These are phyloP conservation scores for Drosophila arawakana DNA, from an alignment of 1,140 invertebrate genomes.

Conservation along the genomic window DNA sequence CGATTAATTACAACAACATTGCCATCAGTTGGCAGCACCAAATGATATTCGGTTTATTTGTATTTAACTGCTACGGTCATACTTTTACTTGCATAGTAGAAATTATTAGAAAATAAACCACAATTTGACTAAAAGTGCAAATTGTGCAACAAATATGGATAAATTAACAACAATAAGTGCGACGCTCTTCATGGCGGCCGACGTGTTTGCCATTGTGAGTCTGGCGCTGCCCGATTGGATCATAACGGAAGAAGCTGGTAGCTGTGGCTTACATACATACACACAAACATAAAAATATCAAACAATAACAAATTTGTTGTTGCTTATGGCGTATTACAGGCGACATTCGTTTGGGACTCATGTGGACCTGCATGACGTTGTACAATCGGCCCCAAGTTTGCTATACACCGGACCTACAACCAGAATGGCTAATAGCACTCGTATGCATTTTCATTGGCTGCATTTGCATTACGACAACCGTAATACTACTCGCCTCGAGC, in stretches of 20 bases:
- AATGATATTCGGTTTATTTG: background rate
- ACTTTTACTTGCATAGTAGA: slow-evolving; percentile 7
- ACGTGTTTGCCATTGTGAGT: slow-evolving; percentile 97
- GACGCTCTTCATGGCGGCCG: slow-evolving; percentile 95
- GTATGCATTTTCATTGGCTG: slow-evolving; percentile 97
- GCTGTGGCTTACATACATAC: slow-evolving; percentile 62
- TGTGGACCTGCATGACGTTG: slow-evolving; percentile 97
- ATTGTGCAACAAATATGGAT: slow-evolving; percentile 88
- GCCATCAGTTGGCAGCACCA: slow-evolving; percentile 24
- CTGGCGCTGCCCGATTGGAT: slow-evolving; percentile 98
- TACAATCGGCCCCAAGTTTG: slow-evolving; percentile 95
- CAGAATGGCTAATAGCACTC: slow-evolving; percentile 95
- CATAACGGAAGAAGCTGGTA: slow-evolving; percentile 93
- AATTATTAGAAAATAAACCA: slow-evolving; percentile 20
- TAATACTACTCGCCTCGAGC: slow-evolving; percentile 93
- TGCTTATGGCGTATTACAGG: slow-evolving; percentile 85
- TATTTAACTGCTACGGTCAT: slow-evolving; percentile 12
- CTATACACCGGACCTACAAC: slow-evolving; percentile 93
- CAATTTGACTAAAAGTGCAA: background rate
- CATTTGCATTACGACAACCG: slow-evolving; percentile 95
- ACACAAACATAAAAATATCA: background rate
- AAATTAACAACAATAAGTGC: slow-evolving; percentile 96
- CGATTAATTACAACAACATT: background rate
- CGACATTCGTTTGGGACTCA: slow-evolving; percentile 91
- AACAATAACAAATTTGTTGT: slow-evolving; percentile 29